These are phyloP conservation scores for Henicopernis longicauda DNA, from an alignment of 2,113 vertebrate species.

Conservation along the genomic window DNA sequence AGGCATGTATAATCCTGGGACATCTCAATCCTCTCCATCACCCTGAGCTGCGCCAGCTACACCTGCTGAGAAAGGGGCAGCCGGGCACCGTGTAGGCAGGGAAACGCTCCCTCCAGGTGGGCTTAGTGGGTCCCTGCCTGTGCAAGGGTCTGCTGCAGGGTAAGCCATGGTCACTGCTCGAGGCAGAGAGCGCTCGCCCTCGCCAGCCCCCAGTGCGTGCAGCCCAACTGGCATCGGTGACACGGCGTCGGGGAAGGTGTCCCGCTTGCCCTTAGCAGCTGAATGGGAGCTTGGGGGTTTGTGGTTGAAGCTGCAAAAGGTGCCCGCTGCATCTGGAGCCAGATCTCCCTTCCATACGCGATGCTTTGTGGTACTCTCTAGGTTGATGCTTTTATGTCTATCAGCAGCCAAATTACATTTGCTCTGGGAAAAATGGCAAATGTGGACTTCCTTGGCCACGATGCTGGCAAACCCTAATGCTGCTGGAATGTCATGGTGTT, in stretches of 20 bases:
- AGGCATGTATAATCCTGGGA: not conserved
- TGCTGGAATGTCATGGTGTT: not conserved
- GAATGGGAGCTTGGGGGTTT: not conserved
- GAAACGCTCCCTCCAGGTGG: not conserved
- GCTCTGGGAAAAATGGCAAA: not conserved
- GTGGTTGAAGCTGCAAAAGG: not conserved
- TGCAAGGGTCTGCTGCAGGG: not conserved
- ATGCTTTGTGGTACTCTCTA: not conserved
- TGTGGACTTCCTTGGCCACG: not conserved
- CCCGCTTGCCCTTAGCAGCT: not conserved
- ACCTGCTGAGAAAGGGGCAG: not conserved
- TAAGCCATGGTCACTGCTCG: not conserved
- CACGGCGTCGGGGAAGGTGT: not conserved
- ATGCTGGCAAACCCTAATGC: not conserved
- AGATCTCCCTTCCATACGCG: not conserved
- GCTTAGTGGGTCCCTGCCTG: not conserved
- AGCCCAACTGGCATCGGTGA: not conserved
- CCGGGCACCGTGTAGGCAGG: not conserved
- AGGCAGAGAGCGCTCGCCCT: not conserved
- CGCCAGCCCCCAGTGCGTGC: rapidly evolving
- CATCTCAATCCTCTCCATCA: not conserved
- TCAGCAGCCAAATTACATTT: not conserved
- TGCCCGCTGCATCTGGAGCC: not conserved
- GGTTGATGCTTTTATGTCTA: not conserved
- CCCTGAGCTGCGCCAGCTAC: not conserved